A percentile compares a stretch with the other conserved stretches of the same genome.
Evolutionary conservation across 2,113 vertebrate genomes (phyloP).

Genomic region (Hyla sarda): DNA sequence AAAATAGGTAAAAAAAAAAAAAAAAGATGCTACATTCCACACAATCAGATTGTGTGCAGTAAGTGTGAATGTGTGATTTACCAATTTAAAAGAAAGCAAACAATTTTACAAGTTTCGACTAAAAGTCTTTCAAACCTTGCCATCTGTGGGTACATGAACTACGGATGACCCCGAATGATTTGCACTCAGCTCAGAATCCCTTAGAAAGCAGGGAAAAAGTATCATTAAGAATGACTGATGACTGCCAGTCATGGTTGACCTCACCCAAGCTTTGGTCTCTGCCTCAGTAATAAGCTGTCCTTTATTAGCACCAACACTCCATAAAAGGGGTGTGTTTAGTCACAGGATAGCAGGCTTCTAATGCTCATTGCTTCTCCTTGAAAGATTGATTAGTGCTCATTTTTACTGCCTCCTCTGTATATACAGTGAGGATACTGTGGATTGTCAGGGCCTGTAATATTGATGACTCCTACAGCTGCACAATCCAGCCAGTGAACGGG

Average conservation of each 20-base stretch:
- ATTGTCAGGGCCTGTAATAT: constrained; percentile 73
- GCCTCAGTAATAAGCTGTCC: constrained; percentile 88
- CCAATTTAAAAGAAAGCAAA: constrained; percentile 67
- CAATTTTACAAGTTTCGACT: constrained; percentile 76
- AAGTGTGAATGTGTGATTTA: constrained; percentile 65
- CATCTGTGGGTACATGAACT: constrained; percentile 96
- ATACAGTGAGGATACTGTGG: constrained; percentile 73
- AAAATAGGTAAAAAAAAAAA: constrained; percentile 63
- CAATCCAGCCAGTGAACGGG: constrained; percentile 65
- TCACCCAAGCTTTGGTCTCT: constrained; percentile 87
- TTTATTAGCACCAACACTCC: constrained; percentile 90
- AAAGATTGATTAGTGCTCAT: constrained; percentile 85
- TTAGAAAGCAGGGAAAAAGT: constrained; percentile 84
- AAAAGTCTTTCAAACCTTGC: constrained; percentile 85
- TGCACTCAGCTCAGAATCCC: constrained; percentile 86
- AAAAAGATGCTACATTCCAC: constrained; percentile 70
- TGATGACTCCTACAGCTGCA: constrained; percentile 71
- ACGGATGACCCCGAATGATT: constrained; percentile 90
- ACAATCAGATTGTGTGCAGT: constrained; percentile 68
- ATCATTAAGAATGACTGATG: constrained; percentile 96
- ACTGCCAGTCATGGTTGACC: constrained; percentile 90
- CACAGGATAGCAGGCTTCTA: constrained; percentile 85
- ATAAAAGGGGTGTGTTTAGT: constrained; percentile 90
- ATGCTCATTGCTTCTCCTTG: constrained; percentile 81
- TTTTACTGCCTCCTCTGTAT: constrained; percentile 82